Evolutionary conservation across 2,888 invertebrate species (phyloP).

Genomic region (Stegana nigrithorax): DNA sequence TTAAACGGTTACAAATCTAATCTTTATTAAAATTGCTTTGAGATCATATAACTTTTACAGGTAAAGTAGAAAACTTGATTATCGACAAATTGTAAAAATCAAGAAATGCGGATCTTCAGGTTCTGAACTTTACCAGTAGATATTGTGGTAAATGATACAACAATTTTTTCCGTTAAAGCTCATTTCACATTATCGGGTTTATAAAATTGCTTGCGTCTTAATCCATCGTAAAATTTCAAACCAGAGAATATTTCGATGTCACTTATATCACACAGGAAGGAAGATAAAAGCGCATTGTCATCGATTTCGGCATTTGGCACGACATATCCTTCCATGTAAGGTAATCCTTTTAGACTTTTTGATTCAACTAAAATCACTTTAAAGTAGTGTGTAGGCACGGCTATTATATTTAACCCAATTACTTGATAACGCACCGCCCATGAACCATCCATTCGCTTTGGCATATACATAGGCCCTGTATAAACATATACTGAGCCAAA

Average conservation of each 20-base stretch:
- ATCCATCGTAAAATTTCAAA: conserved; percentile 85
- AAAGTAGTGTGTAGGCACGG: conserved; percentile 98
- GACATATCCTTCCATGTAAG: conserved; percentile 90
- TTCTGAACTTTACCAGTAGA: no score
- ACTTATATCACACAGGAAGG: conserved; percentile 86
- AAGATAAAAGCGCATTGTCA: conserved; percentile 77
- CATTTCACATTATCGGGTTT: no score
- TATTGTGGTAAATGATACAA: no score
- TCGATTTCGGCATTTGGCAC: conserved; percentile 89
- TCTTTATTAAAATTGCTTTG: no score
- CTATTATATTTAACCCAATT: conserved; percentile 88
- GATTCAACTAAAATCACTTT: conserved; percentile 88
- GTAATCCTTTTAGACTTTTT: conserved; percentile 70
- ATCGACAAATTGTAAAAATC: no score
- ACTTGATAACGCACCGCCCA: conserved; percentile 90
- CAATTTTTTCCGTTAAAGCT: neutral
- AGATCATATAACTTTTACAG: no score
- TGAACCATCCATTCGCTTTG: conserved; percentile 84
- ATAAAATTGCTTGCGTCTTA: conserved; percentile 72
- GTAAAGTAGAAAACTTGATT: no score
- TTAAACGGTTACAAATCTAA: no score
- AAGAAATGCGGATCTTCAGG: no score
- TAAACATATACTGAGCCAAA: conserved; percentile 86
- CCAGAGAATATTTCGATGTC: conserved; percentile 91
- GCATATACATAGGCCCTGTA: conserved; percentile 89